Percentiles rank a stretch among this genome's conserved stretches.
Conservation (phyloP, 35 echinoderm and acorn worm species). For the Ophiothrix spiculata region DNA sequence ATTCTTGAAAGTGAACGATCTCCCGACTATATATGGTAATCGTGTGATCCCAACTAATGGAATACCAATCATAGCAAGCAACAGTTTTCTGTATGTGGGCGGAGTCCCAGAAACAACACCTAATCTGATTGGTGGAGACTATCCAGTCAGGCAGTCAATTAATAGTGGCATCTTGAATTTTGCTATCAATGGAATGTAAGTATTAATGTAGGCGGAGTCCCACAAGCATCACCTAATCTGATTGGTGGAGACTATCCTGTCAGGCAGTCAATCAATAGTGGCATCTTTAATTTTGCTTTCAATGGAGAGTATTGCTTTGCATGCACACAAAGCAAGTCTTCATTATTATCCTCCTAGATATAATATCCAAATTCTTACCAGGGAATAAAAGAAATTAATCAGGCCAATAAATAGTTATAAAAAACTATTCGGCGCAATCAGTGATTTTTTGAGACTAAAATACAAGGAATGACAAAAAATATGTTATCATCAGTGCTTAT, state of each 20-base stretch:
- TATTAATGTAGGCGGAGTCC: conserved; percentile 75
- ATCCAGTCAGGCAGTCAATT: conserved; percentile 67
- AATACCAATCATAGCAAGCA: conserved; percentile 58
- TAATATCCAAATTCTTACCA: no score
- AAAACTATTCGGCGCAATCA: no score
- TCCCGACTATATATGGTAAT: conserved; percentile 64
- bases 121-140: conserved; percentile 82
- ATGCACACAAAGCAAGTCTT: no score
- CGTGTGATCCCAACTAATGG: conserved; percentile 57
- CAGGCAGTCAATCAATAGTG: conserved; percentile 60
- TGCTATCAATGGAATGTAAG: conserved; percentile 76
- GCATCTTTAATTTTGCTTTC: conserved; percentile 63
- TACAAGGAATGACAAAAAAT: no score
- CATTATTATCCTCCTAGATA: no score
- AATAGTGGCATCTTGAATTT: conserved; percentile 70
- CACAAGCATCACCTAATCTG: conserved; percentile 54
- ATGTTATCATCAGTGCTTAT: no score
- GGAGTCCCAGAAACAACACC: conserved; percentile 73
- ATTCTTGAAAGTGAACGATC: conserved; percentile 71
- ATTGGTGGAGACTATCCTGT: conserved; percentile 93
- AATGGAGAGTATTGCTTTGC: conserved; percentile 82
- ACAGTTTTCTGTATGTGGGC: conserved; percentile 75
- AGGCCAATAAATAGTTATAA: no score
- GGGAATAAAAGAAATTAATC: no score
- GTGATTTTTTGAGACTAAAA: no score